phyloP scores from a whole-genome alignment of 2,797 vertebrate species.

The Rachycentron canadum region DNA sequence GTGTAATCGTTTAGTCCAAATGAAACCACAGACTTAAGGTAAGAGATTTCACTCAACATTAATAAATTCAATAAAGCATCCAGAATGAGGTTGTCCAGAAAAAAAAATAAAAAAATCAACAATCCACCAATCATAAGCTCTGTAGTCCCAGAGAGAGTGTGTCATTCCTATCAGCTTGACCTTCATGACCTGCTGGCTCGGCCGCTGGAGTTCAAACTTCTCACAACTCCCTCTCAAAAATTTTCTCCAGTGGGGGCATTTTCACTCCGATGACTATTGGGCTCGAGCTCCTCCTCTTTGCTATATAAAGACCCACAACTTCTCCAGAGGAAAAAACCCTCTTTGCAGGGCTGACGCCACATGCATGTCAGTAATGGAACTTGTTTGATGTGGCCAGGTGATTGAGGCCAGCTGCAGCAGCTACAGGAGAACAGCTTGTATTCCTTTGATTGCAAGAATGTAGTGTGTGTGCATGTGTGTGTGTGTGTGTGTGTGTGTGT shows the following conservation, averaged over 20 bases:
- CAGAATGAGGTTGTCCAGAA: neutral
- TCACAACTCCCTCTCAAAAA: conserved; percentile 40
- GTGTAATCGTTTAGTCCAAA: neutral
- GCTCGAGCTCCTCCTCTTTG: conserved; percentile 26
- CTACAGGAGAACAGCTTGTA: conserved; percentile 40
- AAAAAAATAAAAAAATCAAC: neutral
- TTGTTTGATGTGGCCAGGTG: conserved; percentile 79
- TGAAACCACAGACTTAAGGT: conserved; percentile 3
- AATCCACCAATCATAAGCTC: conserved; percentile 9
- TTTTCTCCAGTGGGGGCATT: conserved; percentile 42
- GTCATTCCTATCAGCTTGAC: conserved; percentile 24
- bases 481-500: conserved; percentile 30
- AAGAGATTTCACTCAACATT: no score
- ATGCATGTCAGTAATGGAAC: conserved; percentile 58
- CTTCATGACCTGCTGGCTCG: conserved; percentile 5
- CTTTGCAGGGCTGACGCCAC: conserved; percentile 51
- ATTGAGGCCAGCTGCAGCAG: conserved; percentile 75
- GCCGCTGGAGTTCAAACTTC: conserved; percentile 24
- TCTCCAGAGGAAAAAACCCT: conserved; percentile 58
- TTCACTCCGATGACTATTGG: conserved; percentile 10
- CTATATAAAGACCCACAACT: conserved; percentile 73
- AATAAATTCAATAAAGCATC: neutral
- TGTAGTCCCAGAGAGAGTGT: neutral
- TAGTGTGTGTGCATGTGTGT: neutral
- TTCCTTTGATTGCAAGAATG: conserved; percentile 41